Base-by-base conservation (phyloP, 2,113 vertebrate species). In the Paradisaea rubra region DNA sequence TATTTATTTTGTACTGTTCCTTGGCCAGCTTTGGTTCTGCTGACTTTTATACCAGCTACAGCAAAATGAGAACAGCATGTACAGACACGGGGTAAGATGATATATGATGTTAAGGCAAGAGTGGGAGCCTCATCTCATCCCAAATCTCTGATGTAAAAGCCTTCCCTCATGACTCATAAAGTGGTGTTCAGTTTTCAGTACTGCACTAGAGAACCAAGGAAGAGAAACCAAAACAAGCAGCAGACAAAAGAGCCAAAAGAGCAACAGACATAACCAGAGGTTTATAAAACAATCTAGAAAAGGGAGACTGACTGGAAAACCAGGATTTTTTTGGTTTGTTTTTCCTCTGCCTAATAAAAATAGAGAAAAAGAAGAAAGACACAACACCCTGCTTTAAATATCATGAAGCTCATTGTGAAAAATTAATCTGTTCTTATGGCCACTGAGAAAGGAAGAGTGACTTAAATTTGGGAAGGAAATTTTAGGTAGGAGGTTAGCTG, bases 1-100 rank as follows among this genome's bases (percentile, higher is more conserved):
- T 96, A 89, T 89, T 96, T 95, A 91, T 93, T 95, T 93, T 91
- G 81, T 72, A 76, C 35, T 68, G 39, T 53, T 92, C 49, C 78
- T 91, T 80, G 66, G 91, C 64, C 17, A 22, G 61, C 52, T 94
- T 88, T 78, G 53, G 78, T 90, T 87, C 72, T 25, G 11, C 60
- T 94, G 93, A 86, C 52, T 94, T 81, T 80, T 87, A 73, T 70
- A 93, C 69, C 81, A 72, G 69, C 74, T 89, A 68, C 1, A 80
- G 71, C 65, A 90, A 90, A 94, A 95, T 0, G 9, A 84, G 88
- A 95, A 95, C 81, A 87, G 81, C 50, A 35, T 72, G 84, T 88
- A 92, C 54, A 83, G 71, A 72, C 87, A 77, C 0, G 0, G 56
- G 64, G 47, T 69, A 89, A 88, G 68, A 73, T 41, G 59, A 86